Percentiles rank a stretch among this genome's conserved stretches.
phyloP scores from a whole-genome alignment of 2,797 vertebrate species.

The Percopsis omiscomaycus region DNA sequence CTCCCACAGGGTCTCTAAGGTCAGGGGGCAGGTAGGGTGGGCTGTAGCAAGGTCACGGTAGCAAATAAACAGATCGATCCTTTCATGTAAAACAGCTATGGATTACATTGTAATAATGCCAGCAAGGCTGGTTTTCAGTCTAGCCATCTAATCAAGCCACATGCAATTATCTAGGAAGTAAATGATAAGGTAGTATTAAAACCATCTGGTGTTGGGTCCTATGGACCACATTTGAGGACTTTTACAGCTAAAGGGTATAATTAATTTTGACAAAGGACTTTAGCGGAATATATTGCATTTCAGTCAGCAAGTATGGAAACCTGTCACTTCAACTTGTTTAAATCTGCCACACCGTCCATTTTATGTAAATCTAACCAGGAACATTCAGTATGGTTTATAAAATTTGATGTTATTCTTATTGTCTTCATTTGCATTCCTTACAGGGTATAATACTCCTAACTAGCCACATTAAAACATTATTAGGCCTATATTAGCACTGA shows the following conservation, averaged over 20 bases:
- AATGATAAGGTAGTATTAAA: no score
- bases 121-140: no score
- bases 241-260: conserved; percentile 5
- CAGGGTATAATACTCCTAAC: background rate
- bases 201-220: no score
- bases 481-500: conserved; percentile 44
- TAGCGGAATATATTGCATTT: background rate
- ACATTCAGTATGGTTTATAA: no score
- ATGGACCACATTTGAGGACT: no score
- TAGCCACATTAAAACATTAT: conserved; percentile 48
- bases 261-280: conserved; percentile 1
- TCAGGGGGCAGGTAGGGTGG: conserved; percentile 68
- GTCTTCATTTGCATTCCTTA: no score
- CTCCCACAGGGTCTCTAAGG: conserved; percentile 64
- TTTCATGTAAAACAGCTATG: conserved; percentile 56
- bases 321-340: no score
- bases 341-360: no score
- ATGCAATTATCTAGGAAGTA: no score
- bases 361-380: background rate
- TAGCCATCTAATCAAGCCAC: no score
- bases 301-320: background rate
- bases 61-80: conserved; percentile 73
- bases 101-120: conserved; percentile 21
- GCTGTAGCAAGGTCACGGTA: conserved; percentile 68
- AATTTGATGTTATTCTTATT: no score